Base-by-base conservation (phyloP, 1,140 invertebrate genomes). In the Solenopsis invicta region DNA sequence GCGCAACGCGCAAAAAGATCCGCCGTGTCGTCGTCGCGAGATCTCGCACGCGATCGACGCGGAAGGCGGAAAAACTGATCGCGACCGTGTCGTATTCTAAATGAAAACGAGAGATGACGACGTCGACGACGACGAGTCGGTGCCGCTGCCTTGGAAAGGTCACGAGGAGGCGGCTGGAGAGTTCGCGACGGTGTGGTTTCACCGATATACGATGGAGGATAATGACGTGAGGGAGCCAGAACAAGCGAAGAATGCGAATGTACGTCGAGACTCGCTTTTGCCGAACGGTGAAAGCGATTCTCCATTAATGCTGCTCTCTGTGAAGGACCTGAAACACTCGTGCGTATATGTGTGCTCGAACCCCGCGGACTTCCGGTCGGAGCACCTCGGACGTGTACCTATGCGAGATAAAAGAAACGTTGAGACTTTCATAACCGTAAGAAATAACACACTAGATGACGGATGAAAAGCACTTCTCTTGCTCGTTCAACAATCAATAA, bases 261-360 rank as follows among this genome's bases (percentile, higher is more conserved):
- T n/a, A 41, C 29, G 18, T 9, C 50, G 45, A 69, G 52, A 13
- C 71, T 52, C 24, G 67, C 78, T 52, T 52, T 66, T 45, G 59
- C 37, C 74, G 74, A 89, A 88, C 84, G 85, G 89, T 90, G 89
- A 90, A 90, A 90, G 89, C 89, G 89, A 90, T 87, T 89, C 88
- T 90, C 85, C 89, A 87, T 87, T 90, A 89, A 89, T 90, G 89
- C 62, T 89, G 54, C 54, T 87, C 76, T 54, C 56, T 48, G 82
- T 13, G 50, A 67, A 69, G 45, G 71, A 90, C 87, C 61, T 87
- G 3, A 52, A 78, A 78, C 54, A 34, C 29, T 48, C 74, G 41
- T 78, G 50, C 37, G 52, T 54, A 59, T 41, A 4, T 45, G 88
- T 76, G 85, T 85, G 77, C 66, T 86, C 59, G 69, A 86, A 81